These are phyloP conservation scores for Tetramorium bicarinatum DNA, from an alignment of 2,888 invertebrate genomes.

Conservation along the genomic window DNA sequence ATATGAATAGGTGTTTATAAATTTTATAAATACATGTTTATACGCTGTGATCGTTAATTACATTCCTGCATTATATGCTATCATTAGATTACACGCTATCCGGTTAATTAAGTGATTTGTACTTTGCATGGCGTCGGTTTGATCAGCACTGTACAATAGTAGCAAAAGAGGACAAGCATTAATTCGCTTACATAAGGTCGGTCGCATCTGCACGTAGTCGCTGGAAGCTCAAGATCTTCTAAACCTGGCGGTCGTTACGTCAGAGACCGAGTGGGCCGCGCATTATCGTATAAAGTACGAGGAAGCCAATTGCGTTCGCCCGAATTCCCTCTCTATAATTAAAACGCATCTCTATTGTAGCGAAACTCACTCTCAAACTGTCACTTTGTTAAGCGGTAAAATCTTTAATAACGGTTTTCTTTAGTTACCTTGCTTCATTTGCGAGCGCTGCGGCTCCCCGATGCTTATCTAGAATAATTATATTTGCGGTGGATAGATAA, in stretches of 20 bases:
- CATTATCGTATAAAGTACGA: slow-evolving; percentile 77
- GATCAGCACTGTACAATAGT: slow-evolving; percentile 57
- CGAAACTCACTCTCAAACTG: slow-evolving; percentile 1
- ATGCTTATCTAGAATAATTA: slow-evolving; percentile 8
- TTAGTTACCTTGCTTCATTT: not conserved
- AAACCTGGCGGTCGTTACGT: slow-evolving; percentile 69
- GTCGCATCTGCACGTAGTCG: slow-evolving; percentile 68
- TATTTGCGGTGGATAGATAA: not conserved
- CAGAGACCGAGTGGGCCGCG: slow-evolving; percentile 71
- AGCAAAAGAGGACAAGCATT: slow-evolving; percentile 63
- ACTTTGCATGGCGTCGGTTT: slow-evolving; percentile 52
- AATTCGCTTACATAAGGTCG: slow-evolving; percentile 67
- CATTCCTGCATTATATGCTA: slow-evolving; percentile 4
- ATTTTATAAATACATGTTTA: slow-evolving; percentile 44
- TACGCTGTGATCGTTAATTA: not conserved
- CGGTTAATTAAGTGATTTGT: slow-evolving; percentile 68
- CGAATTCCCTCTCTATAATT: slow-evolving; percentile 28
- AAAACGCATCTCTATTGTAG: slow-evolving; percentile 27
- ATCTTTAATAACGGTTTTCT: not conserved
- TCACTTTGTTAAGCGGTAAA: not conserved
- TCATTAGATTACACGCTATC: not conserved
- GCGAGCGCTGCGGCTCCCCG: not conserved
- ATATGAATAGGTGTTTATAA: slow-evolving; percentile 24
- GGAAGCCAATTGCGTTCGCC: slow-evolving; percentile 44
- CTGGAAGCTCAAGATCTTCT: slow-evolving; percentile 60